Base-by-base conservation (phyloP, 2,888 invertebrate genomes). In the Mythimna vitellina region DNA sequence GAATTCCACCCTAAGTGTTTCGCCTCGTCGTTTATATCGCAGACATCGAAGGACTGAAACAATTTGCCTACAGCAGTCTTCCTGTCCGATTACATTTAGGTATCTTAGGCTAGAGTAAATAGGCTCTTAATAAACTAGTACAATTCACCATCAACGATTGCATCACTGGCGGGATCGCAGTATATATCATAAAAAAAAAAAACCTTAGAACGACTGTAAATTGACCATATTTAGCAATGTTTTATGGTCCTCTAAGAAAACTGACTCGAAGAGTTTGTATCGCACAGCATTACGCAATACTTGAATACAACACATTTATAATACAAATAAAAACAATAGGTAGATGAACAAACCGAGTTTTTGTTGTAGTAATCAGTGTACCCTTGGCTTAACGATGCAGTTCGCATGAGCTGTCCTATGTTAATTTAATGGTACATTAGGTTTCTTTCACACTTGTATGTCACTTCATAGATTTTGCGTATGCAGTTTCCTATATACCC, bases 361-460 rank as follows among this genome's bases (percentile, higher is more conserved):
- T 83, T 71, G 17, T 56, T 12, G 51, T 35, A 64, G 25, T 42
- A 53, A 68, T 73, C 67, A 70, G 66, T 86, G 83, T 83, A 70
- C 49, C 62, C 74, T 73, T 68, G 64, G 68, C 76, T 70, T 79
- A 83, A 83, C 70, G 81, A 80, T 88, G 86, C 87, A 88, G 79
- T 81, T 82, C 80, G 76, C 83, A 78, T 83, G 83, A 71, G 78
- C 68, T 65, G 78, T 78, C 70, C 78, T 76, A 81, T 86, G 86
- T 83, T 84, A 81, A 85, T 86, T 75, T 73, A 71, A 77, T 75
- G 65, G 70, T 72, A 70, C 75, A 80, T 86, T 82, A 85, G 80
- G 79, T 66, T 64, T 80, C 65, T 78, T 80, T 76, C 76, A 81
- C 82, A 86, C 79, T 68, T 78, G 63, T 69, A 73, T 82, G 76